Conservation (phyloP, 2,113 vertebrate species). For the Rhabdornis inornatus region DNA sequence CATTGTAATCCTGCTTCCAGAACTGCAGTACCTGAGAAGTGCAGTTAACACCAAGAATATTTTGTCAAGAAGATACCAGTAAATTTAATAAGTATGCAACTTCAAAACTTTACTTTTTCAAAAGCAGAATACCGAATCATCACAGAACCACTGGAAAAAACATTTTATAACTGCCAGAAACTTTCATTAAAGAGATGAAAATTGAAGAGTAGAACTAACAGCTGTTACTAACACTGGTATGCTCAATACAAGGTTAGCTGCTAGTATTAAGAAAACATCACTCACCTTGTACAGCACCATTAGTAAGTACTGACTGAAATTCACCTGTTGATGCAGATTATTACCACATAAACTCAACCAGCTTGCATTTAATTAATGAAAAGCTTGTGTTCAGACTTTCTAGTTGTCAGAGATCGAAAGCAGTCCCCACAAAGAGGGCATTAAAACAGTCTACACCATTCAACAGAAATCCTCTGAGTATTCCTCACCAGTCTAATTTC, state of each 20-base stretch:
- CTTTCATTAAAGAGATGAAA: not conserved
- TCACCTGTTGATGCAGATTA: not conserved
- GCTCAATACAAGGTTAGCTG: not conserved
- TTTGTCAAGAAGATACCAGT: slow-evolving; percentile 53
- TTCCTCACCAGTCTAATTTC: not conserved
- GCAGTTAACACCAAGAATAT: slow-evolving; percentile 69
- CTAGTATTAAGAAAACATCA: not conserved
- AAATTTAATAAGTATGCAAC: slow-evolving; percentile 57
- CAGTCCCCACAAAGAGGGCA: not conserved
- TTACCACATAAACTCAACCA: not conserved
- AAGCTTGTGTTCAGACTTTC: not conserved
- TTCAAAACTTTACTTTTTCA: slow-evolving; percentile 66
- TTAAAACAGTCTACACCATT: not conserved
- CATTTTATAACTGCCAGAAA: not conserved
- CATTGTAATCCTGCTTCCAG: slow-evolving; percentile 70
- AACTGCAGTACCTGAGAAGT: slow-evolving; percentile 75
- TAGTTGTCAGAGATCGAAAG: not conserved
- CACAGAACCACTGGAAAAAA: not conserved
- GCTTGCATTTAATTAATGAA: not conserved
- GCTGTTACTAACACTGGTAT: not conserved
- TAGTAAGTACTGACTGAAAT: not conserved
- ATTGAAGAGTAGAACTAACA: not conserved
- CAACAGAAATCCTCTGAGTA: not conserved
- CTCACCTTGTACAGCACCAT: not conserved
- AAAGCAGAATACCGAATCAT: slow-evolving; percentile 15